These are phyloP conservation scores for Rhagophthalmus giganteus DNA, from an alignment of 2,888 invertebrate genomes.

Conservation along the genomic window DNA sequence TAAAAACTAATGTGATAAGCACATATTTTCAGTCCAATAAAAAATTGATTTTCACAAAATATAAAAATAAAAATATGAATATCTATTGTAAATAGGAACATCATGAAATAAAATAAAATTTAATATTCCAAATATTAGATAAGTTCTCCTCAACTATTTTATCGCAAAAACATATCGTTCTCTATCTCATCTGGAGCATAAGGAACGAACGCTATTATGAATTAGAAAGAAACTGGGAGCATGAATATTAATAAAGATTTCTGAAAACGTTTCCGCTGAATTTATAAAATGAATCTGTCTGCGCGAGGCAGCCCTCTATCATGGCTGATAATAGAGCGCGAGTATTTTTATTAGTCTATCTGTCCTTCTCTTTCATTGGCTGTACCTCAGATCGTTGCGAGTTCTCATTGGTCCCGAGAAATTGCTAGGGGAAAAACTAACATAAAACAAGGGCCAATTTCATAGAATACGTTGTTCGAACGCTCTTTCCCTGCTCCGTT, in stretches of 20 bases:
- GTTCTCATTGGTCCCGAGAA: constrained; percentile 55
- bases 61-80: no score
- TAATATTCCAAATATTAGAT: no score
- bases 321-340: constrained; percentile 57
- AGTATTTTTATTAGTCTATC: constrained; percentile 58
- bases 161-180: no score
- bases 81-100: no score
- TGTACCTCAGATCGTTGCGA: constrained; percentile 55
- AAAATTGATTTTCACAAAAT: no score
- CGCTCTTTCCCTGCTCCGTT: constrained; percentile 19
- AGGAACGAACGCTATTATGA: constrained; percentile 21
- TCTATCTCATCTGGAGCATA: no score
- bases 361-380: constrained; percentile 55
- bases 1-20: no score
- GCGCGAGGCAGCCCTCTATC: constrained; percentile 53
- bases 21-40: no score
- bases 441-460: constrained; percentile 49
- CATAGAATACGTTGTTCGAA: constrained; percentile 32
- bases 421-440: constrained; percentile 58
- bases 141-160: no score
- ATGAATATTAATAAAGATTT: constrained; percentile 51
- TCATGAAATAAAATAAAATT: no score
- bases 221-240: constrained; percentile 29
- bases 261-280: constrained; percentile 46
- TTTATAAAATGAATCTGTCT: constrained; percentile 54